Percentiles rank a stretch among this genome's conserved stretches.
Conservation (phyloP, 1,140 invertebrate genomes). For the Pantala flavescens region DNA sequence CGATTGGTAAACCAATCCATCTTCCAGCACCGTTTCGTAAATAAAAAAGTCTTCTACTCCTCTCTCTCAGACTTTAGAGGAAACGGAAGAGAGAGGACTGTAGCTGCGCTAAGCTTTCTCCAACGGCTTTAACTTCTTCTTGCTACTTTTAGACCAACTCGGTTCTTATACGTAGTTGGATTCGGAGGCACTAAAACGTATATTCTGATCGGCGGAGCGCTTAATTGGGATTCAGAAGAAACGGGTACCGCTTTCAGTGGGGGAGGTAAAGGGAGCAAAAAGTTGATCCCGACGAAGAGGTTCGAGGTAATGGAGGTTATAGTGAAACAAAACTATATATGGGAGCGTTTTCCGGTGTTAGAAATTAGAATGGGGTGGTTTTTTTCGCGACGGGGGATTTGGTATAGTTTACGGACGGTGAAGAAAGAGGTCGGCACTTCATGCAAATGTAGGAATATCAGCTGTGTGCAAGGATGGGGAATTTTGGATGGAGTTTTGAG, state of each 20-base stretch:
- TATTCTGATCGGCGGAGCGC: not conserved
- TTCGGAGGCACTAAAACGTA: not conserved
- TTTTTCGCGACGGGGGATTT: not conserved
- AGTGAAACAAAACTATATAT: not conserved
- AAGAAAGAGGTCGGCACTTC: not conserved
- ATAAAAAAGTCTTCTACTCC: no score
- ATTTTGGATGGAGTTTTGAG: not conserved
- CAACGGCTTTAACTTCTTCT: not conserved
- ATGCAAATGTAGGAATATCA: not conserved
- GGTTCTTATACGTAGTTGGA: not conserved
- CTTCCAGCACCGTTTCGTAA: no score
- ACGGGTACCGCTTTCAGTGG: not conserved
- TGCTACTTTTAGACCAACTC: not conserved
- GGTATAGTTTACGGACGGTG: not conserved
- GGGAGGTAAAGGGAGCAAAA: not conserved
- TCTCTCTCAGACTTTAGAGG: not conserved
- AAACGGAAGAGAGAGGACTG: not conserved
- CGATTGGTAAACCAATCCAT: no score
- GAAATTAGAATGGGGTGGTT: not conserved
- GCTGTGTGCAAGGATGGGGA: not conserved
- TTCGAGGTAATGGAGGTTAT: not conserved
- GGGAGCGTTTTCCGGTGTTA: not conserved
- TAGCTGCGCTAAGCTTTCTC: not conserved
- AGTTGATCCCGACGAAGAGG: not conserved
- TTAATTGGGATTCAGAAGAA: not conserved